Conservation (phyloP, 2,888 invertebrate species). For the Monopis laevigella region DNA sequence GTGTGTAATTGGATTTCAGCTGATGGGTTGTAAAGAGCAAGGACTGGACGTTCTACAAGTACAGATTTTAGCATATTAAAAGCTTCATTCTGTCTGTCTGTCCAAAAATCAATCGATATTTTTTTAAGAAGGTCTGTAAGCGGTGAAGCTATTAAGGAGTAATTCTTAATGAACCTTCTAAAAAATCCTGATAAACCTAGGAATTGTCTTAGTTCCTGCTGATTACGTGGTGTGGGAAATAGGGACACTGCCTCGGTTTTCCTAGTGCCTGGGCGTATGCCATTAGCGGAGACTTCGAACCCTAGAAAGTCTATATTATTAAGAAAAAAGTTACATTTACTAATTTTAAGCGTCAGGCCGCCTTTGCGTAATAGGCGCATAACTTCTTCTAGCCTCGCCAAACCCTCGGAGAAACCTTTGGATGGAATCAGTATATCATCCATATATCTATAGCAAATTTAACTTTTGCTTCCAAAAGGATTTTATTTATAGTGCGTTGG, state of each 20-base stretch:
- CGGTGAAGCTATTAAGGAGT: conserved; percentile 16
- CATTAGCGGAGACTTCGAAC: conserved; percentile 19
- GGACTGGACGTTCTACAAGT: conserved; percentile 20
- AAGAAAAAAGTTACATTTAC: conserved; percentile 23
- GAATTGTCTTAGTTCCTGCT: no score
- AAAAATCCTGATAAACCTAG: no score
- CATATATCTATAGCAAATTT: conserved; percentile 21
- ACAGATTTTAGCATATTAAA: conserved; percentile 20
- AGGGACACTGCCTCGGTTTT: conserved; percentile 19
- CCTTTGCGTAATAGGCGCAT: conserved; percentile 16
- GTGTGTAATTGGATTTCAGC: conserved; percentile 26
- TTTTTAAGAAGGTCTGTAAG: conserved; percentile 18
- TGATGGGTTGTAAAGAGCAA: conserved; percentile 21
- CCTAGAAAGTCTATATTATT: conserved; percentile 21
- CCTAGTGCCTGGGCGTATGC: conserved; percentile 20
- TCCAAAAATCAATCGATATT: conserved; percentile 20
- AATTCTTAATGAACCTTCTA: no score
- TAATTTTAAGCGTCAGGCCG: conserved; percentile 21
- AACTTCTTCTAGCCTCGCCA: conserved; percentile 19
- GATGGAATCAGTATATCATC: conserved; percentile 20
- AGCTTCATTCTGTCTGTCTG: conserved; percentile 17
- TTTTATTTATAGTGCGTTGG: conserved; percentile 25
- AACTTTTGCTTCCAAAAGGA: conserved; percentile 19
- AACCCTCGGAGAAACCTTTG: conserved; percentile 18
- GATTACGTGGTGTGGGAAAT: no score